Evolutionary conservation across 2,797 vertebrate genomes (phyloP).

Genomic region (Siniperca undulata): DNA sequence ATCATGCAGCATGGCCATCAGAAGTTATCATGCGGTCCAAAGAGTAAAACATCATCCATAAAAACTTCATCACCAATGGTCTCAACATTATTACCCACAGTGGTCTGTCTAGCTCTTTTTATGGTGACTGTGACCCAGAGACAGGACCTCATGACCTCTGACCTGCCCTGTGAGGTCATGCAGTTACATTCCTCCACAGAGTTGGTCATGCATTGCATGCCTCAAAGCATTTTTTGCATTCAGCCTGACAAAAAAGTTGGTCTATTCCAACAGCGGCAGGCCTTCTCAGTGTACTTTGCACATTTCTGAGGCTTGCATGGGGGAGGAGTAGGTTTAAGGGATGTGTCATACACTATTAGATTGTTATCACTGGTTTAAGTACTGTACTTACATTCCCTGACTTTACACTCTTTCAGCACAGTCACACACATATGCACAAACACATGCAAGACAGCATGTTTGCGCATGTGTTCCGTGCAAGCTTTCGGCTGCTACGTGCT

Average conservation of each 20-base stretch:
- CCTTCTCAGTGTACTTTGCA: slow-evolving; percentile 14
- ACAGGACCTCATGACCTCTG: slow-evolving; percentile 10
- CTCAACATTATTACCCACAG: slow-evolving; percentile 20
- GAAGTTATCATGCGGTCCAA: too few relatives aligned
- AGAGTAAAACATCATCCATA: slow-evolving; percentile 9
- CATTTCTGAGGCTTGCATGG: slow-evolving; percentile 17
- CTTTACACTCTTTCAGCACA: background rate
- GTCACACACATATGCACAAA: slow-evolving; percentile 1
- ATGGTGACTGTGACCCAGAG: slow-evolving; percentile 15
- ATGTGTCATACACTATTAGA: background rate
- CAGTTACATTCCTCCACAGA: slow-evolving; percentile 29
- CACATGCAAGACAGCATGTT: background rate
- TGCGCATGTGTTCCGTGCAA: slow-evolving; percentile 8
- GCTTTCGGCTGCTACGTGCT: background rate
- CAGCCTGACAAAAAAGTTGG: slow-evolving; percentile 6
- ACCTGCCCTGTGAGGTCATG: slow-evolving; percentile 20
- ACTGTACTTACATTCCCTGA: background rate
- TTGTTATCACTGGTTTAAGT: slow-evolving; percentile 25
- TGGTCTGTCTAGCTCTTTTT: slow-evolving; percentile 1
- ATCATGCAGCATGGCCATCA: background rate
- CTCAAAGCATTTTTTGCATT: slow-evolving; percentile 31
- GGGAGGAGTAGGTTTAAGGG: slow-evolving; percentile 9
- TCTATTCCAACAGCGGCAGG: background rate
- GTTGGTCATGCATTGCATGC: slow-evolving; percentile 6
- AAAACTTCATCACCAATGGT: background rate